phyloP scores from a whole-genome alignment of 2,888 invertebrate species.

The Psococerastis gibbosa region DNA sequence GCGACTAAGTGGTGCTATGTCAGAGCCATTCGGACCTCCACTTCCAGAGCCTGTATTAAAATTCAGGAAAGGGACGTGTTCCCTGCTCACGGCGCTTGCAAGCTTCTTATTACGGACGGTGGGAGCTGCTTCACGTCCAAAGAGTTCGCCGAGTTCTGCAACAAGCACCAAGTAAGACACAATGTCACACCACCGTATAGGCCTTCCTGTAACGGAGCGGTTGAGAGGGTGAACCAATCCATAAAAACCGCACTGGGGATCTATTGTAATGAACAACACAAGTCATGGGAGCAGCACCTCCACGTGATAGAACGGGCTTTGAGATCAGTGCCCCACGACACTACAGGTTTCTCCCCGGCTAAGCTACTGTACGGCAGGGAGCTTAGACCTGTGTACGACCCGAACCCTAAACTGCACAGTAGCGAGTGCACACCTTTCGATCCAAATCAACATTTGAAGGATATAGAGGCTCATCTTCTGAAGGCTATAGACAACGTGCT shows the following conservation, averaged over 20 bases:
- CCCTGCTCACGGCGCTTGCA: conserved; percentile 17
- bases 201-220: not conserved
- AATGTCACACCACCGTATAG: not conserved
- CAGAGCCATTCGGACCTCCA: conserved; percentile 16
- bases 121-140: conserved; percentile 16
- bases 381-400: not conserved
- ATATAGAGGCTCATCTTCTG: too few species aligned
- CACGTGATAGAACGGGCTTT: conserved; percentile 17
- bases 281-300: conserved; percentile 17
- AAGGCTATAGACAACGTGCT: too few species aligned
- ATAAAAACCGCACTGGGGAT: conserved; percentile 17
- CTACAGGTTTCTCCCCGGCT: conserved; percentile 15
- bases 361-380: conserved; percentile 14
- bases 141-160: conserved; percentile 12
- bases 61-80: conserved; percentile 15
- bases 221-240: conserved; percentile 17
- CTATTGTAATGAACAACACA: conserved; percentile 17
- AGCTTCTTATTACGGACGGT: conserved; percentile 17
- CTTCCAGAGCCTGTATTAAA: conserved; percentile 12
- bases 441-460: too few species aligned
- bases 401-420: too few species aligned
- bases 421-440: too few species aligned
- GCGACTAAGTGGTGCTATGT: conserved; percentile 19
- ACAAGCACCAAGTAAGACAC: conserved; percentile 9
- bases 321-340: conserved; percentile 16